These are phyloP conservation scores for Standfussiana lucernea DNA, from an alignment of 2,888 invertebrate species.

Conservation along the genomic window DNA sequence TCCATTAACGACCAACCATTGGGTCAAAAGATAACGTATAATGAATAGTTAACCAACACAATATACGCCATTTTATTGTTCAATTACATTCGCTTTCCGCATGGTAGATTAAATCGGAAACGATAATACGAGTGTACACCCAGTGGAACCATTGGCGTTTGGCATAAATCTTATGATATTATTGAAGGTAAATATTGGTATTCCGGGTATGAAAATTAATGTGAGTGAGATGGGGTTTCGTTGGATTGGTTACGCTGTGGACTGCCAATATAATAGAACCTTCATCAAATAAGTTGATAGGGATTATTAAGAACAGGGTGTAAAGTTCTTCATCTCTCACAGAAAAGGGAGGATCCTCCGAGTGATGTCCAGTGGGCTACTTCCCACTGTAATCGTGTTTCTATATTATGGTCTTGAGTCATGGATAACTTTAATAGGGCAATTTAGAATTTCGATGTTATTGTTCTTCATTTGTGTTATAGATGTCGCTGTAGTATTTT, in stretches of 20 bases:
- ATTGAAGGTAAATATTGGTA: slow-evolving; percentile 42
- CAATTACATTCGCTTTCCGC: slow-evolving; percentile 53
- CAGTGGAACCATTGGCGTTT: slow-evolving; percentile 47
- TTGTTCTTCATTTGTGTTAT: no score
- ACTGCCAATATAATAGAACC: no score
- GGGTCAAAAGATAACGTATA: slow-evolving; percentile 46
- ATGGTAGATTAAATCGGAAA: slow-evolving; percentile 54
- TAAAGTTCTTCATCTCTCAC: no score
- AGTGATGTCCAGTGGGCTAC: no score
- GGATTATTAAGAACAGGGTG: no score
- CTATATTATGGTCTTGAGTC: no score
- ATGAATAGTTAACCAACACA: slow-evolving; percentile 57
- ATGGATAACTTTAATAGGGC: no score
- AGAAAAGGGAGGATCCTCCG: no score
- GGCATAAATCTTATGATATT: slow-evolving; percentile 54
- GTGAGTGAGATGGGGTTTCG: not conserved
- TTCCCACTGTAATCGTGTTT: no score
- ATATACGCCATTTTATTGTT: slow-evolving; percentile 55
- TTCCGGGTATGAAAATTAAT: slow-evolving; percentile 19
- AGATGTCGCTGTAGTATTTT: no score
- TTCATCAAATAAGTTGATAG: no score
- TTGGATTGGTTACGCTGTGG: not conserved
- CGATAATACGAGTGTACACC: slow-evolving; percentile 53
- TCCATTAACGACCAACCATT: slow-evolving; percentile 30
- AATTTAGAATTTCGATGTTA: no score